These are phyloP conservation scores for Molanna angustata DNA, from an alignment of 2,888 invertebrate species.

Conservation along the genomic window DNA sequence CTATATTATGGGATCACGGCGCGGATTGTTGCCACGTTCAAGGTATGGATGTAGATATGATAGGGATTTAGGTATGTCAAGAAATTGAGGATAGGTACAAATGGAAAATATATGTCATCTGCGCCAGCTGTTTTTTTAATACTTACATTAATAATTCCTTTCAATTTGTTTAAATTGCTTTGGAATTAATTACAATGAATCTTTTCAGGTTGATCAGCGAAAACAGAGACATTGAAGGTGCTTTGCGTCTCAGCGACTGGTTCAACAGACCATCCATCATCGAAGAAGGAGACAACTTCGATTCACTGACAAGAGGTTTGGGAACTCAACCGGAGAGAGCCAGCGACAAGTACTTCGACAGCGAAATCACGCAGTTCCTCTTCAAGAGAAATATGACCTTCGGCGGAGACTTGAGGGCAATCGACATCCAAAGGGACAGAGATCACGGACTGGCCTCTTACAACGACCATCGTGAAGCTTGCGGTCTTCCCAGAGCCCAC, in stretches of 20 bases:
- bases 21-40: no score
- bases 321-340: slow-evolving; percentile 72
- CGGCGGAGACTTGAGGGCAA: slow-evolving; percentile 76
- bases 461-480: slow-evolving; percentile 71
- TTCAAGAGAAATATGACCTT: slow-evolving; percentile 64
- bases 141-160: no score
- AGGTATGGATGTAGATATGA: no score
- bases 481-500: slow-evolving; percentile 67
- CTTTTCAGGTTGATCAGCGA: slow-evolving; percentile 57
- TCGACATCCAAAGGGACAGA: slow-evolving; percentile 81
- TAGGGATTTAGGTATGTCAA: no score
- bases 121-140: no score
- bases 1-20: no score
- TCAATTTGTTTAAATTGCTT: no score
- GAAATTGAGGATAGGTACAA: no score
- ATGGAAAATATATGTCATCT: no score
- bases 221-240: slow-evolving; percentile 51
- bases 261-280: slow-evolving; percentile 65
- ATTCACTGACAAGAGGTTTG: slow-evolving; percentile 72
- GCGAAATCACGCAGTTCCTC: slow-evolving; percentile 60
- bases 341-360: slow-evolving; percentile 75
- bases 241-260: slow-evolving; percentile 68
- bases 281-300: slow-evolving; percentile 64
- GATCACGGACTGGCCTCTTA: slow-evolving; percentile 85
- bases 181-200: no score